phyloP scores from a whole-genome alignment of 2,113 vertebrate genomes.

The Echinops telfairi region DNA sequence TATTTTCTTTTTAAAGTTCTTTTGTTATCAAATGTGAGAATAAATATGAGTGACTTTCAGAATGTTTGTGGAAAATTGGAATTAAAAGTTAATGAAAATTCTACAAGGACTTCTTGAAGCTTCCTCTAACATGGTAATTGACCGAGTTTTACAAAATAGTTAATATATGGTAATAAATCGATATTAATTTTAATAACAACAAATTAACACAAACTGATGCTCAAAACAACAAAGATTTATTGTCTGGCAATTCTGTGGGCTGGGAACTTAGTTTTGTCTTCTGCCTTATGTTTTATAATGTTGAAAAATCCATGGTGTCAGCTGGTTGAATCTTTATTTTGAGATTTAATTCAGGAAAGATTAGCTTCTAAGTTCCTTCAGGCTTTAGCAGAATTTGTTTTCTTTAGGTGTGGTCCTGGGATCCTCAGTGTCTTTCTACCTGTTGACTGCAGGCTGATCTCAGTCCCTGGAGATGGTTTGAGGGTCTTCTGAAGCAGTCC shows the following conservation, averaged over 20 bases:
- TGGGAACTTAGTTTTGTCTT: rapidly evolving
- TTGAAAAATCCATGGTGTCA: not conserved
- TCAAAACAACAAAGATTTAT: not conserved
- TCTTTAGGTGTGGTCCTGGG: not conserved
- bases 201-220: not conserved
- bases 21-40: not conserved
- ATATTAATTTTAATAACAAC: not conserved
- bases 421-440: not conserved
- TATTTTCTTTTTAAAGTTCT: not conserved
- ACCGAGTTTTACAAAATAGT: not conserved
- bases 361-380: not conserved
- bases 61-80: too few relatives aligned
- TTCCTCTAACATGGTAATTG: not conserved
- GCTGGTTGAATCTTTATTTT: not conserved
- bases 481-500: not conserved
- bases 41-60: not conserved
- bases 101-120: too few relatives aligned
- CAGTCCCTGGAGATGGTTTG: too few relatives aligned
- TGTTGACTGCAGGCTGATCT: too few relatives aligned
- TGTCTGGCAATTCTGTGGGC: not conserved
- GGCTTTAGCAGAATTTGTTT: too few relatives aligned
- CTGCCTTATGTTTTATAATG: not conserved
- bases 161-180: rapidly evolving
- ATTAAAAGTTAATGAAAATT: too few relatives aligned
- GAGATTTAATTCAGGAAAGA: not conserved